phyloP scores from a whole-genome alignment of 2,888 invertebrate genomes.

The Agrotis clavis region DNA sequence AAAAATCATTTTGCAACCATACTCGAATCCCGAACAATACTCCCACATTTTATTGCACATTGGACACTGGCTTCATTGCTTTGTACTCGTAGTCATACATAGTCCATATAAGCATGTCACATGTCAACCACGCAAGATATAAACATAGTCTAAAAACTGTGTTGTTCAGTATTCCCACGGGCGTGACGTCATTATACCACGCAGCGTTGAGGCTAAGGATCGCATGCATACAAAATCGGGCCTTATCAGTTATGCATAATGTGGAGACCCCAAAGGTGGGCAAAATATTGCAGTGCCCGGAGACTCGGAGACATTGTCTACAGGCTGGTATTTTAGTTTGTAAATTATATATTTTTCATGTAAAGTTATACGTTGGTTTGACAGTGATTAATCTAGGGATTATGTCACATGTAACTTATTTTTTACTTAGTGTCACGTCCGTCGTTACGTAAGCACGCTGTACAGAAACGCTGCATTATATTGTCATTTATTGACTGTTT shows the following conservation, averaged over 20 bases:
- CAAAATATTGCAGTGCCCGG: constrained; percentile 88
- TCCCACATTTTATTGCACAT: neutral
- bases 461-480: constrained; percentile 67
- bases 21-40: neutral
- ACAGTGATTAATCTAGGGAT: neutral
- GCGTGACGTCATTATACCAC: constrained; percentile 83
- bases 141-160: constrained; percentile 74
- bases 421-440: neutral
- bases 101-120: neutral
- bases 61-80: neutral
- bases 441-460: constrained; percentile 66
- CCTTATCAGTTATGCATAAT: constrained; percentile 92
- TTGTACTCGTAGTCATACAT: neutral
- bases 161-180: constrained; percentile 77
- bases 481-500: neutral
- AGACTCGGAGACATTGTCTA: constrained; percentile 67
- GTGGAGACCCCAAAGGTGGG: constrained; percentile 90
- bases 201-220: constrained; percentile 83
- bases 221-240: constrained; percentile 91
- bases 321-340: constrained; percentile 53
- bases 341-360: constrained; percentile 28
- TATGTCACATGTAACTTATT: neutral
- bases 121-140: constrained; percentile 42
- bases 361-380: neutral
- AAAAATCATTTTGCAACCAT: neutral